These are phyloP conservation scores for Drosophila lacicola DNA, from an alignment of 2,888 invertebrate species.

Conservation along the genomic window DNA sequence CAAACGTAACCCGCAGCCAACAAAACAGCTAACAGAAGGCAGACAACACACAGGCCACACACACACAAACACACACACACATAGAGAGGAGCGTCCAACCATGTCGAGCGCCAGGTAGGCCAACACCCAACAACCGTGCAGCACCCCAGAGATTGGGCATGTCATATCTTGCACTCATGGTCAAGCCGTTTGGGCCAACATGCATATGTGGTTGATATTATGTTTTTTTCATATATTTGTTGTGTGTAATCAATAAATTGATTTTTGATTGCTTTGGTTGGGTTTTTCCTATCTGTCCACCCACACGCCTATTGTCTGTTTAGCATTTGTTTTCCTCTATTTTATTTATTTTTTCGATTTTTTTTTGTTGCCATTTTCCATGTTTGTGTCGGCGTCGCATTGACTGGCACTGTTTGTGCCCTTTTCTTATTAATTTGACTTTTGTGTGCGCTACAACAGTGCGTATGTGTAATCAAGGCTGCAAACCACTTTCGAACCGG, in stretches of 20 bases:
- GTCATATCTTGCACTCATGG: slow-evolving; percentile 36
- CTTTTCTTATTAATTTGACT: slow-evolving; percentile 20
- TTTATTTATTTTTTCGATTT: slow-evolving; percentile 23
- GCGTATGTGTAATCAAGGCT: slow-evolving; percentile 33
- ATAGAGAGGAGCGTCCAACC: slow-evolving; percentile 12
- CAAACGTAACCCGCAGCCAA: slow-evolving; percentile 44
- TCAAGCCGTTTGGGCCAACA: slow-evolving; percentile 32
- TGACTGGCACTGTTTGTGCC: slow-evolving; percentile 61
- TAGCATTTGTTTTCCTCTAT: slow-evolving; percentile 40
- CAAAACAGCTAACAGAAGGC: slow-evolving; percentile 15
- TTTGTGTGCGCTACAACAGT: slow-evolving; percentile 31
- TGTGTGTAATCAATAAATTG: slow-evolving; percentile 79
- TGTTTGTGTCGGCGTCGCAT: slow-evolving; percentile 61
- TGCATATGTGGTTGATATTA: slow-evolving; percentile 40
- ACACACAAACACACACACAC: neutral
- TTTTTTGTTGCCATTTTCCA: slow-evolving; percentile 17
- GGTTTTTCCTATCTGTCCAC: slow-evolving; percentile 21
- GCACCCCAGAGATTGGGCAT: slow-evolving; percentile 20
- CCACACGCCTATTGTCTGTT: slow-evolving; percentile 18
- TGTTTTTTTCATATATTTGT: slow-evolving; percentile 60
- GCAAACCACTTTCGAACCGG: no score
- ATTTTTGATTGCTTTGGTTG: slow-evolving; percentile 75
- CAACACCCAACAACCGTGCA: slow-evolving; percentile 9
- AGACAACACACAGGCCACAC: slow-evolving; percentile 2
- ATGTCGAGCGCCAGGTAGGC: slow-evolving; percentile 78